A percentile compares a stretch with the other conserved stretches of the same genome.
phyloP scores from a whole-genome alignment of 2,888 invertebrate genomes.

The Chloroclysta siterata region DNA sequence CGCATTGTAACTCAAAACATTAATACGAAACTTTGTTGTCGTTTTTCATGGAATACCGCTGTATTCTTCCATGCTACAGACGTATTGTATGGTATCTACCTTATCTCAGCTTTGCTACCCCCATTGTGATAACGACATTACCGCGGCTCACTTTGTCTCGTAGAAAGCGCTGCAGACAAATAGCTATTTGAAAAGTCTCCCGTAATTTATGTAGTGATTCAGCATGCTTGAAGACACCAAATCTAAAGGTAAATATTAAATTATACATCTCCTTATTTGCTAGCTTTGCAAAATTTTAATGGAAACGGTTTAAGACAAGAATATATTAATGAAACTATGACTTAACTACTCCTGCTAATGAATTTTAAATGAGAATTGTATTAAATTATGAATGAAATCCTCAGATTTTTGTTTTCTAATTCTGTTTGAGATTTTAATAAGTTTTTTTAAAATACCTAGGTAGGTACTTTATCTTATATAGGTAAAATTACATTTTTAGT shows the following conservation, averaged over 20 bases:
- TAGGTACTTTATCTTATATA: too few species aligned
- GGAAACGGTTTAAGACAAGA: conserved; percentile 24
- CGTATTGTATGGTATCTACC: conserved; percentile 9
- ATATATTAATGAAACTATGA: conserved; percentile 25
- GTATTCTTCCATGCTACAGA: conserved; percentile 8
- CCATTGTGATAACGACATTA: conserved; percentile 43
- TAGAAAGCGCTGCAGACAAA: conserved; percentile 45
- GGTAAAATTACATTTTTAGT: too few species aligned
- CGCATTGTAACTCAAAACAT: too few species aligned
- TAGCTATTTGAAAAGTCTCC: conserved; percentile 15
- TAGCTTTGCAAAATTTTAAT: conserved; percentile 24
- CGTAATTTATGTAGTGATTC: conserved; percentile 25
- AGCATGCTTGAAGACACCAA: conserved; percentile 15
- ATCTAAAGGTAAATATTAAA: conserved; percentile 23
- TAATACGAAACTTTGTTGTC: too few species aligned
- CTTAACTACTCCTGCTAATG: conserved; percentile 23
- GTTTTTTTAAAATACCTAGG: too few species aligned
- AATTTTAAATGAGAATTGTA: conserved; percentile 12
- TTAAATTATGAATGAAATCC: too few species aligned
- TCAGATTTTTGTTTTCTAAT: neutral
- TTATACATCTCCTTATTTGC: conserved; percentile 20
- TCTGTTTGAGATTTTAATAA: neutral
- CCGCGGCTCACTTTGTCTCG: conserved; percentile 34
- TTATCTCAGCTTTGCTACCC: conserved; percentile 45
- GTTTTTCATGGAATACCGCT: too few species aligned